These are phyloP conservation scores for Nibea albiflora DNA, from an alignment of 2,113 vertebrate species.

Conservation along the genomic window DNA sequence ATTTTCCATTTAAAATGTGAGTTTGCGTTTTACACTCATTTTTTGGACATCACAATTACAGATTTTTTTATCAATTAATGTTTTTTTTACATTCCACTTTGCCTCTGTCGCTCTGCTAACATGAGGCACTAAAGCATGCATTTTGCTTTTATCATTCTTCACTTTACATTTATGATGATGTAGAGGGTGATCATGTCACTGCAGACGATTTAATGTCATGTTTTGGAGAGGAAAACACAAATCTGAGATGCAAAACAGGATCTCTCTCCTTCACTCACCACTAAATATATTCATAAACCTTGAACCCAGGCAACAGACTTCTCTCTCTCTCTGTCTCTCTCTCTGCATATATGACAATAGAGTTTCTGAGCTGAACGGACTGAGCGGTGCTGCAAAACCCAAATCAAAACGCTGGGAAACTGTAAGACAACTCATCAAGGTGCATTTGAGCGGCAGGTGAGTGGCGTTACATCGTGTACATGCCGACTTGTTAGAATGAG, in stretches of 20 bases:
- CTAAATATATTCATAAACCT: slow-evolving; percentile 20
- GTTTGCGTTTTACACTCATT: not conserved
- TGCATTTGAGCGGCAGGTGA: slow-evolving; percentile 48
- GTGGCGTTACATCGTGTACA: slow-evolving; percentile 25
- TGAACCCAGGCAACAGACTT: not conserved
- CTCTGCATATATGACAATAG: not conserved
- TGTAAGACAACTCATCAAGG: slow-evolving; percentile 21
- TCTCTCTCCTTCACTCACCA: not conserved
- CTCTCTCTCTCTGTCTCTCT: slow-evolving; percentile 15
- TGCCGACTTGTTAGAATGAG: slow-evolving; percentile 42
- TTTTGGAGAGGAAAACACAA: not conserved
- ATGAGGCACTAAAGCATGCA: not conserved
- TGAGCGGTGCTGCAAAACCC: not conserved
- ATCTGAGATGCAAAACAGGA: not conserved
- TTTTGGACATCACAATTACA: not conserved
- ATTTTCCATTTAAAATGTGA: not conserved
- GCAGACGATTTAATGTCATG: not conserved
- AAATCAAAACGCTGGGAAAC: slow-evolving; percentile 17
- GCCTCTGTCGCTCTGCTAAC: not conserved
- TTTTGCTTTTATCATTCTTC: not conserved
- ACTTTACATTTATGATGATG: not conserved
- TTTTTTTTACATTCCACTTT: too few relatives aligned
- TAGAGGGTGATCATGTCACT: not conserved
- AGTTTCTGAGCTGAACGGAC: slow-evolving; percentile 9
- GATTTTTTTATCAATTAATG: too few relatives aligned